These are phyloP conservation scores for Digitonthophagus gazella DNA, from an alignment of 2,888 invertebrate genomes.

Conservation along the genomic window DNA sequence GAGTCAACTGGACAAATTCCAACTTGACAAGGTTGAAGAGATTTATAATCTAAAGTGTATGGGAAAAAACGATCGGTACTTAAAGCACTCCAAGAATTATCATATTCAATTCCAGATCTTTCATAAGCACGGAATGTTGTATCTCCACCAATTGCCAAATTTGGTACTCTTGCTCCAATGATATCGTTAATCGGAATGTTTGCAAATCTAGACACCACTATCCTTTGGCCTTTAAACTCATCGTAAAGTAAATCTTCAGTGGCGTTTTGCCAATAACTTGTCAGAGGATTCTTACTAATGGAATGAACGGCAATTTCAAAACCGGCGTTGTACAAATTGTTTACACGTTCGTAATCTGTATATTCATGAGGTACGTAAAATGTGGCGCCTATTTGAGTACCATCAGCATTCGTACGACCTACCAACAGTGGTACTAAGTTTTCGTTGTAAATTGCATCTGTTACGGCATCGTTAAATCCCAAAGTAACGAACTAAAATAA, in stretches of 20 bases:
- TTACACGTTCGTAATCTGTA: conserved; percentile 56
- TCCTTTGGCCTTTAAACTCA: conserved; percentile 48
- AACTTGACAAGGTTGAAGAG: conserved; percentile 58
- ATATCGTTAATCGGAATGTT: conserved; percentile 44
- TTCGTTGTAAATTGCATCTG: conserved; percentile 52
- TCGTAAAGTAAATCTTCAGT: conserved; percentile 36
- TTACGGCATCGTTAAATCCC: conserved; percentile 68
- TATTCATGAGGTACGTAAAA: conserved; percentile 74
- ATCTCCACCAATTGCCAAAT: conserved; percentile 60
- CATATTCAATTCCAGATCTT: conserved; percentile 57
- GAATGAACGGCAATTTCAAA: conserved; percentile 70
- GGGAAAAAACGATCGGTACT: conserved; percentile 60
- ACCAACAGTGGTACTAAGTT: conserved; percentile 57
- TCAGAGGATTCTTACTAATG: conserved; percentile 45
- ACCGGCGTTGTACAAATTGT: conserved; percentile 59
- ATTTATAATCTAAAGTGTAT: conserved; percentile 63
- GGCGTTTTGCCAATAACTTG: conserved; percentile 46
- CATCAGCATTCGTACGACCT: conserved; percentile 61
- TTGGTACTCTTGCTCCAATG: conserved; percentile 54
- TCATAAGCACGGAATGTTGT: conserved; percentile 58
- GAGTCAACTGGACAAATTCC: conserved; percentile 59
- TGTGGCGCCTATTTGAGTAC: conserved; percentile 62
- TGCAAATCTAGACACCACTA: conserved; percentile 45
- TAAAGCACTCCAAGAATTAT: conserved; percentile 62
- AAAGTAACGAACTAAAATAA: conserved; percentile 60